Conservation (phyloP, 2,888 invertebrate genomes). For the Spisula subtruncata region DNA sequence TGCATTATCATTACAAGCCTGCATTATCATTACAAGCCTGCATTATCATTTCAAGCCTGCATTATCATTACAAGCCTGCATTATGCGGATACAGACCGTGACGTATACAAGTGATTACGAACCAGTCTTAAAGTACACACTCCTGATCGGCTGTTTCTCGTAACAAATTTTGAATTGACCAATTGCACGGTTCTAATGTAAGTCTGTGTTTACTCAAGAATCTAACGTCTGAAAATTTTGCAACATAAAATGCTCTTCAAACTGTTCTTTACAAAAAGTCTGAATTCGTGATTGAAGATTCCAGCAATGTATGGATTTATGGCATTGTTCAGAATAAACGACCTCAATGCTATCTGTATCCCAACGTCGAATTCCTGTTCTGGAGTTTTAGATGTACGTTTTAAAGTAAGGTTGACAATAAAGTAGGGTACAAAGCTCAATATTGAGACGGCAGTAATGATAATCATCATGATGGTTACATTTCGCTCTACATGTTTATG, state of each 20-base stretch:
- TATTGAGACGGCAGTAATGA: constrained; percentile 23
- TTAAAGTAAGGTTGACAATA: constrained; percentile 32
- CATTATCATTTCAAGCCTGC: too few relatives aligned
- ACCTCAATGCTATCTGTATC: constrained; percentile 44
- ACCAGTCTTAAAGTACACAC: too few relatives aligned
- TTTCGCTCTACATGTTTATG: neutral
- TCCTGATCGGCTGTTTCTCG: too few relatives aligned
- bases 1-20: too few relatives aligned
- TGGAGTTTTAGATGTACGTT: neutral
- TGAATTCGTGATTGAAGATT: constrained; percentile 36
- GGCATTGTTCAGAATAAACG: constrained; percentile 43
- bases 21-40: too few relatives aligned
- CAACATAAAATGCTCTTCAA: neutral
- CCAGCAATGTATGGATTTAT: constrained; percentile 49
- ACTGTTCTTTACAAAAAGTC: constrained; percentile 15
- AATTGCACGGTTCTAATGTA: too few relatives aligned
- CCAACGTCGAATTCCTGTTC: constrained; percentile 37
- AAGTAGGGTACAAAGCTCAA: constrained; percentile 50
- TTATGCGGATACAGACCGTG: too few relatives aligned
- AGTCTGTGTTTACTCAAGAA: neutral
- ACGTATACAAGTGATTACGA: too few relatives aligned
- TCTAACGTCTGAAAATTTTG: too few relatives aligned
- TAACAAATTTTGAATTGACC: too few relatives aligned
- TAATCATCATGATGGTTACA: constrained; percentile 38
- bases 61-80: too few relatives aligned